Percentiles rank a stretch among this genome's conserved stretches.
These are phyloP conservation scores for Chymomyza fuscimana DNA, from an alignment of 2,888 invertebrate genomes.

Conservation along the genomic window DNA sequence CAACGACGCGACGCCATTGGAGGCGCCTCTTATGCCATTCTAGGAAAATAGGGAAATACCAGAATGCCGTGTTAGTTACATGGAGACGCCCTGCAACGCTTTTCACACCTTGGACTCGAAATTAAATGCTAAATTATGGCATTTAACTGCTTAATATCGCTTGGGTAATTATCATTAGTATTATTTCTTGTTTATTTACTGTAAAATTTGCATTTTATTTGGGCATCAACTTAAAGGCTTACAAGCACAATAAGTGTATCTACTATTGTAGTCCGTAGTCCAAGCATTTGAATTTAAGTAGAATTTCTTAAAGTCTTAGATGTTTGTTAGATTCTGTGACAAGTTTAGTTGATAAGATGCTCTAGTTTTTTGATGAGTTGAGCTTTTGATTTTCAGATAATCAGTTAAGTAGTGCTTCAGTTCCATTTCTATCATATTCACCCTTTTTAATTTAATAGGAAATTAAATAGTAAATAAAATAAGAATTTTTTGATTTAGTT, in stretches of 20 bases:
- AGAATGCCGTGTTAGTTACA: neutral
- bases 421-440: too few relatives aligned
- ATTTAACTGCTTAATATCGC: slow-evolving; percentile 64
- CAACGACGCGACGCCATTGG: slow-evolving; percentile 30
- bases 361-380: too few relatives aligned
- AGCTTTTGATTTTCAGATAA: too few relatives aligned
- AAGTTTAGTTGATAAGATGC: too few relatives aligned
- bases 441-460: too few relatives aligned
- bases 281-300: slow-evolving; percentile 15
- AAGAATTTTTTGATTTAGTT: too few relatives aligned
- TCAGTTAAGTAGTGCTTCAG: too few relatives aligned
- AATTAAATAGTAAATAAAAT: too few relatives aligned
- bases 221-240: slow-evolving; percentile 48
- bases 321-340: too few relatives aligned
- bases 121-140: slow-evolving; percentile 70
- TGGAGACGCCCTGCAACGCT: neutral
- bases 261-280: neutral
- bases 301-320: neutral
- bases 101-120: slow-evolving; percentile 18
- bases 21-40: neutral
- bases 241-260: slow-evolving; percentile 26
- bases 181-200: slow-evolving; percentile 72
- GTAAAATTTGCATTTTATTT: slow-evolving; percentile 66
- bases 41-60: neutral
- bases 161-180: slow-evolving; percentile 70